phyloP scores from a whole-genome alignment of 2,797 vertebrate species.

The Capromys pilorides region DNA sequence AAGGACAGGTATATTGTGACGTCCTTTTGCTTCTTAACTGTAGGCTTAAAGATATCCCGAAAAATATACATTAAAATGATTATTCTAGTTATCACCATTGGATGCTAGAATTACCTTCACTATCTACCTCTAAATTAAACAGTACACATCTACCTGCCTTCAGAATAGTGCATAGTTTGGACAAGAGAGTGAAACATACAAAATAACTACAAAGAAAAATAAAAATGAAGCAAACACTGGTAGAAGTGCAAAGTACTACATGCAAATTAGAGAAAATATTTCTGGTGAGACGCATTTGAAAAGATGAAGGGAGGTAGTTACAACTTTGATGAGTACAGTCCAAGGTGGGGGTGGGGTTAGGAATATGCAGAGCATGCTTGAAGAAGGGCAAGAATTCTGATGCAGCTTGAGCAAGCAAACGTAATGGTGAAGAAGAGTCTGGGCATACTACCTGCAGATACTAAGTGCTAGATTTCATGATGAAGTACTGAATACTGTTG shows the following conservation, averaged over 20 bases:
- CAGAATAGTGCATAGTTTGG: neutral
- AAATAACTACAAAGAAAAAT: neutral
- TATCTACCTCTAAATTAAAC: constrained; percentile 31
- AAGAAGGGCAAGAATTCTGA: neutral
- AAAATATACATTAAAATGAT: constrained; percentile 18
- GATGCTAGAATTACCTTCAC: neutral
- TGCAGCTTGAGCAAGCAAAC: neutral
- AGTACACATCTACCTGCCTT: neutral
- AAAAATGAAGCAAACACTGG: neutral
- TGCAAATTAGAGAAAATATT: neutral
- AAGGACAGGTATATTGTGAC: neutral
- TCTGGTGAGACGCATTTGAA: neutral
- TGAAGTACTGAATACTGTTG: neutral
- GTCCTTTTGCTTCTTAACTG: constrained; percentile 15
- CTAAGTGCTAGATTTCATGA: neutral
- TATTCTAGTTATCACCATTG: neutral
- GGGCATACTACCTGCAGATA: neutral
- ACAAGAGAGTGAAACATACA: neutral
- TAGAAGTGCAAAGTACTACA: neutral
- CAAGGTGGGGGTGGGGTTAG: neutral
- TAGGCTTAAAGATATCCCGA: neutral
- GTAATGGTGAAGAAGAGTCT: neutral
- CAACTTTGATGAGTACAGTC: neutral
- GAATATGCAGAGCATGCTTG: neutral
- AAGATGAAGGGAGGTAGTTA: neutral